Base-by-base conservation (phyloP, 2,113 vertebrate genomes). In the Chloropsis hardwickii region DNA sequence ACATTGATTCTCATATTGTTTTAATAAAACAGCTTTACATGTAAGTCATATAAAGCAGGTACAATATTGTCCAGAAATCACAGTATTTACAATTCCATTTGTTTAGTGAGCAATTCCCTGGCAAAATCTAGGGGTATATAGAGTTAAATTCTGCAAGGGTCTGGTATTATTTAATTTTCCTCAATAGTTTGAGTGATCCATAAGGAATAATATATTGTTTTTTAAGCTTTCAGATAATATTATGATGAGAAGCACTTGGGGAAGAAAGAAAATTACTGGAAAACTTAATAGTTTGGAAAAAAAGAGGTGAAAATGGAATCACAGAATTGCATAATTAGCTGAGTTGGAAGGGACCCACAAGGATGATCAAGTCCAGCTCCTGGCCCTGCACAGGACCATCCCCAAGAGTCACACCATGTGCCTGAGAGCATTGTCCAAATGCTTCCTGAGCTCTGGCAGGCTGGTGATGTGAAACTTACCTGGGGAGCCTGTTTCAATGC, bases 341-440 rank as follows among this genome's bases (percentile, higher is more conserved):
- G 37, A 37, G 12, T 15, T 57, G 60, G 44, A 85, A 65, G 20
- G 11, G 9, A 51, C 22, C 7, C 22, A 27, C 18, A 44, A 60
- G 18, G 22, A 33, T 18, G 7, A 18, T 25, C 0, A 0, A 51
- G 27, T 53, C 27, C 33, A 77, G 0, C 14, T 69, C 39, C 18
- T 33, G 62, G 27, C 44, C 27, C 18, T 69, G 45, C 27, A 37
- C 7, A 67, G 21, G 5, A 31, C 14, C 11, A 44, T 76, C 11
- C 11, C 11, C 27, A 60, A 5, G 45, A 19, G 17, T 60, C 11
- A 27, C 61, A 58, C 27, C 25, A 2, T 14, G 21, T 44, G 13
- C 16, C 18, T 44, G 13, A 67, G 1, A 77, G 14, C 27, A 23
- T 1, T 53, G 33, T 60, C 33, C 39, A 51, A 60, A 33, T 5